Conservation (phyloP, 2,797 vertebrate genomes). For the Orientallactaga sibirica region DNA sequence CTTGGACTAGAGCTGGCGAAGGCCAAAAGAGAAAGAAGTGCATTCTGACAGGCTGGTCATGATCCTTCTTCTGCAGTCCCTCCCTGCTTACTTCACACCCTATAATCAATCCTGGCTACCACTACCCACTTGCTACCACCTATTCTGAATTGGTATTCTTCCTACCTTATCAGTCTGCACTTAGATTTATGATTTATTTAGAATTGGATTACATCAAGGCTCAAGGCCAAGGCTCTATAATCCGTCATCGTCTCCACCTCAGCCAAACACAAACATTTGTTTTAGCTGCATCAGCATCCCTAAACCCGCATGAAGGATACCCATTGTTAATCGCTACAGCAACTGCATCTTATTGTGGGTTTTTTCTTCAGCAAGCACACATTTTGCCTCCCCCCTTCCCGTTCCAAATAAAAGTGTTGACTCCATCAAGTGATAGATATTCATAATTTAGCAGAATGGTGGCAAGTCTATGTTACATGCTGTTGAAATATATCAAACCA, state of each 20-base stretch:
- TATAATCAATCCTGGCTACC: conserved; percentile 67
- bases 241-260: conserved; percentile 85
- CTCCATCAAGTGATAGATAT: conserved; percentile 87
- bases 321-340: conserved; percentile 87
- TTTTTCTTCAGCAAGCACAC: conserved; percentile 45
- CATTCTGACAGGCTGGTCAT: conserved; percentile 54
- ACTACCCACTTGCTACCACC: conserved; percentile 17
- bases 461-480: conserved; percentile 78
- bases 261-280: conserved; percentile 88
- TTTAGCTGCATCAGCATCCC: conserved; percentile 90
- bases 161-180: conserved; percentile 74
- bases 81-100: conserved; percentile 28
- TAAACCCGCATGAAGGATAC: conserved; percentile 79
- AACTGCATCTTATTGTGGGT: conserved; percentile 78
- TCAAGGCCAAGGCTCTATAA: conserved; percentile 88
- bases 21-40: neutral
- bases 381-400: conserved; percentile 39
- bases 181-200: conserved; percentile 91
- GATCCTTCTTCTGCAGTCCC: neutral
- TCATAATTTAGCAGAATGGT: conserved; percentile 88
- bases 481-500: conserved; percentile 83
- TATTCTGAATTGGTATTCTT: conserved; percentile 83
- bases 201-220: conserved; percentile 86
- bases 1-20: neutral
- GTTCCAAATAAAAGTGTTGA: conserved; percentile 75